These are phyloP conservation scores for Trimorus sp. DNA, from an alignment of 2,888 invertebrate genomes.

Conservation along the genomic window DNA sequence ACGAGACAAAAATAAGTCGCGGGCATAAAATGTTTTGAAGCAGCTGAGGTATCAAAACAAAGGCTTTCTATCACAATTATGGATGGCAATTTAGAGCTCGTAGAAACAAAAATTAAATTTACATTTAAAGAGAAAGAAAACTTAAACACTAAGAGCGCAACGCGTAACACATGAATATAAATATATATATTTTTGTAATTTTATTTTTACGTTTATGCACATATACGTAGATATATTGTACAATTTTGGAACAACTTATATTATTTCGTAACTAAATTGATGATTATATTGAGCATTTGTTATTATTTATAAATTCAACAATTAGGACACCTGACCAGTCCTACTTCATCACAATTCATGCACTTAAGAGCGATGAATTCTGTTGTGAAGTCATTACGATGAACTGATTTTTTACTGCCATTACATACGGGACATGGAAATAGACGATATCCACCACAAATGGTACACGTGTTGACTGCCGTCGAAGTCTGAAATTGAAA, in stretches of 20 bases:
- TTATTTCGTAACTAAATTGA: conserved; percentile 11
- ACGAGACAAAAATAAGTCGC: no score
- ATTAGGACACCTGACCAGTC: conserved; percentile 92
- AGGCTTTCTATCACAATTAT: no score
- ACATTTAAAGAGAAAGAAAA: no score
- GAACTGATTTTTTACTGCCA: conserved; percentile 97
- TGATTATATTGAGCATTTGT: conserved; percentile 51
- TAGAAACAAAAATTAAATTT: no score
- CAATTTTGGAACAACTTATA: conserved; percentile 27
- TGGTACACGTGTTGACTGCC: conserved; percentile 90
- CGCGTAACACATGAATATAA: no score
- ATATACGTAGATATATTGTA: neutral
- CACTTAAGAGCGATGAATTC: conserved; percentile 97
- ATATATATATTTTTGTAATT: neutral
- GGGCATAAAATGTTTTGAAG: no score
- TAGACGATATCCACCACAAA: conserved; percentile 95
- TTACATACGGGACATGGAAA: conserved; percentile 96
- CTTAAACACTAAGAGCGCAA: no score
- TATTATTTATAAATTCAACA: conserved; percentile 83
- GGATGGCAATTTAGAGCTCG: no score
- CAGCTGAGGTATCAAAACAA: no score
- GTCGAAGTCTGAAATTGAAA: conserved; percentile 87
- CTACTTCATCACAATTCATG: conserved; percentile 98
- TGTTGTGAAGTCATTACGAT: conserved; percentile 96
- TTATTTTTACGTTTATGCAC: conserved; percentile 12